Base-by-base conservation (phyloP, 2,888 invertebrate species). In the Euproctis similis region DNA sequence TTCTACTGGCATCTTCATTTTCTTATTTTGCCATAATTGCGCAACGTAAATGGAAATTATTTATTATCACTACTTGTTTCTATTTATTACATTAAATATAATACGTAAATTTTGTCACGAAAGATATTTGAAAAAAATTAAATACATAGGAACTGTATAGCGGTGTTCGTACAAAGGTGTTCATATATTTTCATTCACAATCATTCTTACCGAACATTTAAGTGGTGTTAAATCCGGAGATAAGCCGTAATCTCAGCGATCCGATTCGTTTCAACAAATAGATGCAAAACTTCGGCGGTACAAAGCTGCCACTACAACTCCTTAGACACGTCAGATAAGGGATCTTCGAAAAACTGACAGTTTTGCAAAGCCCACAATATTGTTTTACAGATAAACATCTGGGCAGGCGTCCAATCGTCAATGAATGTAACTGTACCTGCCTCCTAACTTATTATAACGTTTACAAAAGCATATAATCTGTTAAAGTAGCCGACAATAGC, bases 401-500 rank as follows among this genome's bases (percentile, higher is more conserved):
- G 67, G 57, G 52, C 30, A 42, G 46, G 53, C 46, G 46, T 57
- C 56, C 59, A 52, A 69, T n/a, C n/a, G n/a, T 80, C 72, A 78
- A 78, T 80, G 75, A 69, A 54, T 58, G 61, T 78, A 80, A 82
- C 80, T 73, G 81, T 82, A 77, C 69, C 72, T 75, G 67, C 57
- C 42, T 47, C 53, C 55, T 55, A 58, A 58, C 62, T 65, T 71
- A 54, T 51, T 41, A 50, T 39, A 46, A 19, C 8, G 8, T 2
- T 1, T 19, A 76, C 75, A 76, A 77, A n/a, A 64, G 53, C 60
- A 54, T 46, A 50, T 81, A 78, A 81, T 81, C 82, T 66, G 72
- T 63, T 71, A 81, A 81, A 80, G 82, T 81, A 78, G 77, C 82
- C 82, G 82, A 74, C 74, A 74, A 74, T 70, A 64, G 47, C 67